Percentiles rank a stretch among this genome's conserved stretches.
Evolutionary conservation across 2,797 vertebrate genomes (phyloP).

Genomic region (Pantherophis alleghaniensis): DNA sequence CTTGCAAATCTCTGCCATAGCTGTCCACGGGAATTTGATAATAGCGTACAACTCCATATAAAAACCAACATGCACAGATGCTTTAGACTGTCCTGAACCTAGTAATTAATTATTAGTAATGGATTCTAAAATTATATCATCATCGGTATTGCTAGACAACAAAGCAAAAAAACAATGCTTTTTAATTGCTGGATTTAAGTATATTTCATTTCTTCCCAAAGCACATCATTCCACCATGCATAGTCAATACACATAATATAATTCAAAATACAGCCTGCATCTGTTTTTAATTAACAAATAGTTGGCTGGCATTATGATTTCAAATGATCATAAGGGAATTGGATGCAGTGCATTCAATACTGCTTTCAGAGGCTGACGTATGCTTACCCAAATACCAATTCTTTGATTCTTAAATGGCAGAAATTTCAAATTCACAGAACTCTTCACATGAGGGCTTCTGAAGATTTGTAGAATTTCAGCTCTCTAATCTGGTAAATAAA

Average conservation of each 20-base stretch:
- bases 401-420: background rate
- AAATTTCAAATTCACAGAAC: background rate
- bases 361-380: background rate
- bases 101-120: background rate
- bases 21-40: background rate
- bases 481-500: background rate
- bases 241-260: background rate
- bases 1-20: background rate
- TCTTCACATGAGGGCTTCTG: background rate
- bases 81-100: background rate
- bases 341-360: background rate
- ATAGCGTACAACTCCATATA: background rate
- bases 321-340: background rate
- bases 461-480: background rate
- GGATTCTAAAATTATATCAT: background rate
- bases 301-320: background rate
- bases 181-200: background rate
- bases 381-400: background rate
- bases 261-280: background rate
- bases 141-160: background rate
- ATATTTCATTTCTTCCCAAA: background rate
- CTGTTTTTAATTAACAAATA: slow-evolving; percentile 25
- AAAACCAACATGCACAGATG: background rate
- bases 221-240: background rate
- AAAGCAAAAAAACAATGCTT: background rate